Percentiles rank a stretch among this genome's conserved stretches.
These are phyloP conservation scores for Gallinago media DNA, from an alignment of 2,113 vertebrate species.

Conservation along the genomic window DNA sequence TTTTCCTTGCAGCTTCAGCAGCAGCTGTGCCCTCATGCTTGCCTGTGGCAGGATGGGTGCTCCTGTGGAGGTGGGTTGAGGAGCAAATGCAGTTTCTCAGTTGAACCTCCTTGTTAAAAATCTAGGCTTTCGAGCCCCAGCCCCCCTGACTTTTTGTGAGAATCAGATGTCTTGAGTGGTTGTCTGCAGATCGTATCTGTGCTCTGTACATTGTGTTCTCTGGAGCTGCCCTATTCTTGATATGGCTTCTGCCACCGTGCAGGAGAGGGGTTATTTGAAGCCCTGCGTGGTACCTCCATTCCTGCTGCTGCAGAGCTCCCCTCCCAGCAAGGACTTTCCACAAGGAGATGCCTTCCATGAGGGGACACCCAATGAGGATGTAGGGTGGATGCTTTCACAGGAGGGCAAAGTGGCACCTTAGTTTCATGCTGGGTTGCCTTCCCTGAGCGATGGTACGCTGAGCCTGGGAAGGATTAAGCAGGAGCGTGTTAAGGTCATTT, in stretches of 20 bases:
- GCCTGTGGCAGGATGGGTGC: neutral
- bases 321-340: neutral
- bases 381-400: neutral
- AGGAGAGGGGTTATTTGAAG: neutral
- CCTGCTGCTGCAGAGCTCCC: neutral
- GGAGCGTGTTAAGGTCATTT: neutral
- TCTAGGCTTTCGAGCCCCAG: neutral
- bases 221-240: neutral
- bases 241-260: fast-evolving
- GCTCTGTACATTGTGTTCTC: fast-evolving
- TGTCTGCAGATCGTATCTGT: neutral
- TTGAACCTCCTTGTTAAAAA: neutral
- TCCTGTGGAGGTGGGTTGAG: neutral
- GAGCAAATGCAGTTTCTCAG: neutral
- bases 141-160: neutral
- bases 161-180: neutral
- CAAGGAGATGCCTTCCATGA: neutral
- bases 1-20: neutral
- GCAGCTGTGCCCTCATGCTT: fast-evolving
- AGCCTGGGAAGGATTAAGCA: neutral
- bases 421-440: neutral
- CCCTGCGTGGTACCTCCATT: fast-evolving
- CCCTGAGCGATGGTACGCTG: fast-evolving
- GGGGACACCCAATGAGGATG: fast-evolving
- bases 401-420: neutral